Conservation (phyloP, 2,888 invertebrate genomes). For the Gymnocheta viridis region DNA sequence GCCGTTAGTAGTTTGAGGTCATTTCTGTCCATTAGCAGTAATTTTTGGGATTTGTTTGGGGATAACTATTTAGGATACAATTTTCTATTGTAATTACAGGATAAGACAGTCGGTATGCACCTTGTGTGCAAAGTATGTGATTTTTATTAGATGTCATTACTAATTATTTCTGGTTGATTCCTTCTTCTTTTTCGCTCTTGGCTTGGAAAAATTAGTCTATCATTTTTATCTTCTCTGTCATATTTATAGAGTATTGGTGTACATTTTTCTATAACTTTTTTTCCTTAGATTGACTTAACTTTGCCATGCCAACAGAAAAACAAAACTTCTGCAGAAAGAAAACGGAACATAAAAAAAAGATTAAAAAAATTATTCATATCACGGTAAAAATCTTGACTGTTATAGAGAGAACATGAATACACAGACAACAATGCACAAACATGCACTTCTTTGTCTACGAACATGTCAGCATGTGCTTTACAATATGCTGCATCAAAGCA, state of each 20-base stretch:
- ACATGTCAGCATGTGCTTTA: slow-evolving; percentile 43
- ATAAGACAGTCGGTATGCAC: too few relatives aligned
- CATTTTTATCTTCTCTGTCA: background rate
- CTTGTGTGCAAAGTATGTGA: too few relatives aligned
- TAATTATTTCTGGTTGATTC: too few relatives aligned
- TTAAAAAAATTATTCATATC: slow-evolving; percentile 54
- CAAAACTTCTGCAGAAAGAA: slow-evolving; percentile 14
- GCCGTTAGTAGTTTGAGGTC: too few relatives aligned
- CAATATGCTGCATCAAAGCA: slow-evolving; percentile 29
- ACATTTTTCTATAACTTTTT: background rate
- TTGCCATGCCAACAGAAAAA: slow-evolving; percentile 31
- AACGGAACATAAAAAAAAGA: background rate
- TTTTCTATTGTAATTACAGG: too few relatives aligned
- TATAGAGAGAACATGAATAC: slow-evolving; percentile 14
- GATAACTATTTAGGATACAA: too few relatives aligned
- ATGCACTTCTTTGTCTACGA: background rate
- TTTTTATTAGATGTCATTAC: too few relatives aligned
- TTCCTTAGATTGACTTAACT: slow-evolving; percentile 43
- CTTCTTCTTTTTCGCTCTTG: too few relatives aligned
- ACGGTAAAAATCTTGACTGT: slow-evolving; percentile 54
- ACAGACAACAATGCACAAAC: background rate
- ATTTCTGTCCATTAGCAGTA: too few relatives aligned
- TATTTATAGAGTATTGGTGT: slow-evolving; percentile 28
- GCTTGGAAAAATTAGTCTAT: background rate
- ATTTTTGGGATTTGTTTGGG: too few relatives aligned